Evolutionary conservation across 2,888 invertebrate species (phyloP), one percentile per base, ranked within the genome.

Genomic region (Dione juno): DNA sequence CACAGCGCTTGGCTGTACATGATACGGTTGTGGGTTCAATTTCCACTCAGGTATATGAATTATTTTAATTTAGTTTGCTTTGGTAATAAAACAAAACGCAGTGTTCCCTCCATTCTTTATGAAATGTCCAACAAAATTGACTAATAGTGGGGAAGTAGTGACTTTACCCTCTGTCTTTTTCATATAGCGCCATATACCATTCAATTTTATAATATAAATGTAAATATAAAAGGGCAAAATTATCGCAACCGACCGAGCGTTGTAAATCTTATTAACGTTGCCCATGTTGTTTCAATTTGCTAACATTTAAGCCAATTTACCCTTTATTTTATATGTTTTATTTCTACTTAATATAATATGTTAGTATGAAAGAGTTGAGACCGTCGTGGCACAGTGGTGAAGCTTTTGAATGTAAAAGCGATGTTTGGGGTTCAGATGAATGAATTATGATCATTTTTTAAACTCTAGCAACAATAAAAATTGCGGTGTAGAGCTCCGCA

Each of bases 161-260:
- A n/a, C n/a, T n/a, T n/a, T n/a, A n/a, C n/a, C n/a, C n/a, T n/a
- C n/a, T n/a, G n/a, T n/a, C 9, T 10, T 48, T 19, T 50, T 16
- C 48, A 50, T 10, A 50, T 19, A 16, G 9, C 48, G n/a, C 37
- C 10, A 16, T n/a, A 35, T 10, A 10, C 10, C 37, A 37, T 54
- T 54, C 35, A 37, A 16, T 16, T 54, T 35, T 37, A 54, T 16
- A 11, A n/a, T n/a, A n/a, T n/a, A n/a, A n/a, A 37, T 16, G 37
- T 37, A 35, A 54, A 37, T 19, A 54, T 37, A 54, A 54, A 54
- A 54, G 3, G 37, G 16, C 0, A 16, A 16, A 54, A 54, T 54
- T 54, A 54, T 54, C 54, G 54, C 35, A 35, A 54, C 54, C 54
- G n/a, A 54, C 19, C 50, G 11, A 54, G n/a, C 54, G 54, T 37